Conservation (phyloP, 2,797 vertebrate species). For the Acanthurus tractus region DNA sequence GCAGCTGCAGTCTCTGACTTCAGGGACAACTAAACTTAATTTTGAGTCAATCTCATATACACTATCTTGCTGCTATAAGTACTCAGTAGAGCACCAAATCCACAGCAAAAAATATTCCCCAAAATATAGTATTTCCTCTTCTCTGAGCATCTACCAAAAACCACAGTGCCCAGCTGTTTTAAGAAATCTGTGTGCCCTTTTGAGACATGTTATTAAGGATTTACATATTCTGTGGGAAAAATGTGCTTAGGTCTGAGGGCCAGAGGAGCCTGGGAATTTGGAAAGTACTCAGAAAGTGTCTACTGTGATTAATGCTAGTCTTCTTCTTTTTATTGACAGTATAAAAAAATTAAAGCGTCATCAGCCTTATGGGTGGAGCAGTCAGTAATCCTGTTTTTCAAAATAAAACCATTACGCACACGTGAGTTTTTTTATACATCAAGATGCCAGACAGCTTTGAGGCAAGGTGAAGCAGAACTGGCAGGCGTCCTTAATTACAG, state of each 20-base stretch:
- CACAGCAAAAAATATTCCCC: neutral
- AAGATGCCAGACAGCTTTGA: neutral
- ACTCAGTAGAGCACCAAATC: neutral
- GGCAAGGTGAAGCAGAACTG: neutral
- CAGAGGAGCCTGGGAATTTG: neutral
- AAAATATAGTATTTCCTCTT: neutral
- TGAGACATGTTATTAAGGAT: neutral
- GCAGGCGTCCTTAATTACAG: too few species aligned
- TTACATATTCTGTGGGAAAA: neutral
- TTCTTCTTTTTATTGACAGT: constrained; percentile 4
- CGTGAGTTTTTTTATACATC: neutral
- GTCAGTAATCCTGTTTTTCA: constrained; percentile 13
- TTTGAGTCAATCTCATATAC: too few species aligned
- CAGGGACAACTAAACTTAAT: neutral
- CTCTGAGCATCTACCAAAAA: neutral
- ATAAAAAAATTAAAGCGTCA: neutral
- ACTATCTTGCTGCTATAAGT: neutral
- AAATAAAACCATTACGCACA: neutral
- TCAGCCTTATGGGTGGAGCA: neutral
- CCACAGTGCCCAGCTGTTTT: neutral
- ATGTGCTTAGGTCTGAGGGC: neutral
- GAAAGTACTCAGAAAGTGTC: neutral
- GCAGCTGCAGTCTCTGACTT: neutral
- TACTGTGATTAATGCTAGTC: neutral
- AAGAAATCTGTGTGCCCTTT: neutral